Evolutionary conservation across 2,797 vertebrate genomes (phyloP).

Genomic region (Pangasius larnaudii): DNA sequence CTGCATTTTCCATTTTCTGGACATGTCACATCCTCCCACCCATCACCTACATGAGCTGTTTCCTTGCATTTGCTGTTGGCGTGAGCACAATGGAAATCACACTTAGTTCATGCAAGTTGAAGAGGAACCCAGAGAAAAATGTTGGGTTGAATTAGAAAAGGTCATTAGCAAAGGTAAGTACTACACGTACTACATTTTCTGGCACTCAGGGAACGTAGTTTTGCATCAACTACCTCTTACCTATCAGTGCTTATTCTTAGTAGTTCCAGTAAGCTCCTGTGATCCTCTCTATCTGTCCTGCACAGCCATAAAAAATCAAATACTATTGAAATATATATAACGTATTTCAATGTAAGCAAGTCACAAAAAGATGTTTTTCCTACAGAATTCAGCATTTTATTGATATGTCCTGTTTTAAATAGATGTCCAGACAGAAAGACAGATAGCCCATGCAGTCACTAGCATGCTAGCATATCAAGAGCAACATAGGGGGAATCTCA

Average conservation of each 20-base stretch:
- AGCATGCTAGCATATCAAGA: not conserved
- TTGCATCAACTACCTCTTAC: not conserved
- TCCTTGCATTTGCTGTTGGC: not conserved
- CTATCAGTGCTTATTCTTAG: not conserved
- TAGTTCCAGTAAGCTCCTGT: not conserved
- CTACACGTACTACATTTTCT: not conserved
- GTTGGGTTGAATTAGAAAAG: not conserved
- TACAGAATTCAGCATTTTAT: not conserved
- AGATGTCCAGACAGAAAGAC: not conserved
- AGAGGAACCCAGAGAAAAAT: not conserved
- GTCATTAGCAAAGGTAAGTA: not conserved
- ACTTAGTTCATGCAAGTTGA: not conserved
- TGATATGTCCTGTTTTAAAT: not conserved
- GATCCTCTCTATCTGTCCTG: not conserved
- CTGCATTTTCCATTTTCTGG: not conserved
- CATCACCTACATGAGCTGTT: not conserved
- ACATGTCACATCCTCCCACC: not conserved
- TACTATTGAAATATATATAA: not conserved
- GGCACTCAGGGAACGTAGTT: not conserved
- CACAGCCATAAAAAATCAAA: not conserved
- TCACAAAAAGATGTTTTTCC: not conserved
- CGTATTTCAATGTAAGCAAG: not conserved
- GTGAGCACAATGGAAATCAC: not conserved
- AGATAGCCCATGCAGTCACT: not conserved
- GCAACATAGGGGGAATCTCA: not conserved